Base-by-base conservation (phyloP, 2,888 invertebrate species). In the Cephus pulcher region DNA sequence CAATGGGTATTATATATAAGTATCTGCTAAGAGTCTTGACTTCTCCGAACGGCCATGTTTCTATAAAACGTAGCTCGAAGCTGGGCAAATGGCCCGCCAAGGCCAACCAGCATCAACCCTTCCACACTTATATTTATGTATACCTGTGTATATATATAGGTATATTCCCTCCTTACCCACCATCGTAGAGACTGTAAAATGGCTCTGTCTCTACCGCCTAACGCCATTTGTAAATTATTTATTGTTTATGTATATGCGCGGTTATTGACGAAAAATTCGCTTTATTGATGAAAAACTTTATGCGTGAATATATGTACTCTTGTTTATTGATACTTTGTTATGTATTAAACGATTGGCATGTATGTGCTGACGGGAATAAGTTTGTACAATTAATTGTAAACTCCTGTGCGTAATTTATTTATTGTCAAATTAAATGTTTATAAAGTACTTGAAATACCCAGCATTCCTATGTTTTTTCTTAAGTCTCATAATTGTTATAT, bases 51-150 rank as follows among this genome's bases (percentile, higher is more conserved):
- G 71, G 34, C 71, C 71, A 23, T 34, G 71, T 71, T 32, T 56
- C 23, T 56, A 56, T 12, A 12, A 34, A 33, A 32, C 71, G 71
- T 32, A 71, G 71, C 34, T 30, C 71, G 75, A 78, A 70, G 74
- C 78, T 77, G 78, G 76, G 80, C 77, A 82, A 82, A 80, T 79
- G 80, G 82, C 79, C 79, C 75, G 80, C 76, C 82, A 82, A 83
- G 82, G 82, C 82, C 80, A 82, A 77, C 69, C 79, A 12, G 69
- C 76, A 74, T 75, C 80, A 83, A 83, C 82, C 82, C 82, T 83
- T 83, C 82, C 76, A 69, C 30, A 33, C 32, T 23, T 71, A 11
- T 70, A 70, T 30, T 40, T 15, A 56, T 23, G 23, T 56, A 23
- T 37, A 15, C 4, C 15, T 4, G 4, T 15, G 15, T 40, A 37